phyloP scores from a whole-genome alignment of 2,797 vertebrate species.

The Acipenser oxyrinchus region DNA sequence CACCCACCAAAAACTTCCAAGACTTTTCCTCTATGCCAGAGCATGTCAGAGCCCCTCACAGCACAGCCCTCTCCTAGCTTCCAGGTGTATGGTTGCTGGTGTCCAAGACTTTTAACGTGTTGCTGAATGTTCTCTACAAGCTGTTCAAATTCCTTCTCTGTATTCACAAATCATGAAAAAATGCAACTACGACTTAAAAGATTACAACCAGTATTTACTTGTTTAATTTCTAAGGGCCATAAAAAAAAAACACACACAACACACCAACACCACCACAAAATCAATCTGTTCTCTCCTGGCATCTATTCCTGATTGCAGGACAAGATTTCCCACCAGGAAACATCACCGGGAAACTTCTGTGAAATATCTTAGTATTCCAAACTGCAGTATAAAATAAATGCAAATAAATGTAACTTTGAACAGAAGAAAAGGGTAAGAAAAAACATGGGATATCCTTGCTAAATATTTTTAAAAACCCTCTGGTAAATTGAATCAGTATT shows the following conservation, averaged over 20 bases:
- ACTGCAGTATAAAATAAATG: too few relatives aligned
- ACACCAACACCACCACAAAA: conserved; percentile 3
- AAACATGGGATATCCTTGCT: too few relatives aligned
- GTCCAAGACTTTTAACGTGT: conserved; percentile 67
- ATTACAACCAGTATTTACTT: too few relatives aligned
- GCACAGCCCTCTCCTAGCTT: conserved; percentile 73
- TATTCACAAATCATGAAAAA: background rate
- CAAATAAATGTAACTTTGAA: too few relatives aligned
- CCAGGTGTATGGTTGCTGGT: conserved; percentile 75
- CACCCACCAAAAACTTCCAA: conserved; percentile 59
- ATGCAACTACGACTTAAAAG: background rate
- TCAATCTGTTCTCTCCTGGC: background rate
- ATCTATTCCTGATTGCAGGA: too few relatives aligned
- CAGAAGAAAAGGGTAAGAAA: too few relatives aligned
- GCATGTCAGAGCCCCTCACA: conserved; percentile 76
- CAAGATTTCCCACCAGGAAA: too few relatives aligned
- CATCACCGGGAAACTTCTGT: too few relatives aligned
- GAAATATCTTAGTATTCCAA: too few relatives aligned
- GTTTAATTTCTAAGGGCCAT: too few relatives aligned
- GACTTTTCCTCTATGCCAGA: conserved; percentile 79
- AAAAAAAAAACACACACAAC: background rate
- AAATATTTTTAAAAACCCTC: background rate
- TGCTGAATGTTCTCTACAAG: conserved; percentile 67
- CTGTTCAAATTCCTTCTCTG: conserved; percentile 61
- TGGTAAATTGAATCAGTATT: background rate